Evolutionary conservation across 2,797 vertebrate genomes (phyloP), one percentile per base, ranked within the genome.

Genomic region (Alosa sapidissima): DNA sequence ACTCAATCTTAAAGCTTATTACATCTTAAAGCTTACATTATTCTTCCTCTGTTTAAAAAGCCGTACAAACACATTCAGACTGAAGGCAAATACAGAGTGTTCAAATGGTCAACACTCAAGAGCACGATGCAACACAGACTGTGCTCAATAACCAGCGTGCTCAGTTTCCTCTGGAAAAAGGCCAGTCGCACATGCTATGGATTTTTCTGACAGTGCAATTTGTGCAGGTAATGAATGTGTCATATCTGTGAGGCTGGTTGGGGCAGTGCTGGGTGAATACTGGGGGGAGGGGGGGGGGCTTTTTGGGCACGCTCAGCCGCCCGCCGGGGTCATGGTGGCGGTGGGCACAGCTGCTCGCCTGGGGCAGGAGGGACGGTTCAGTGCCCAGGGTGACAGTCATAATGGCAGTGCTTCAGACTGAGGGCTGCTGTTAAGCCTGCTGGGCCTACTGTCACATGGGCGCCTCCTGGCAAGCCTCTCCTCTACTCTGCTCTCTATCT

Each of bases 301-400:
- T 75, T 75, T 78, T 45, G 72, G 72, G 72, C 47, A 41, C 8
- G 72, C 19, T 14, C 11, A 1, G 85, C 58, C 55, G 86, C 58
- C 60, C 87, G 85, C 65, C 72, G 60, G 85, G 84, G 82, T 81
- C 87, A 82, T 62, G 28, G 81, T 81, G 84, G 81, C 78, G 41
- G 86, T 81, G 84, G 83, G 84, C 81, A 78, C 86, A 84, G 89
- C 87, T 88, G 88, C 89, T 83, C 81, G 88, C 87, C 89, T 88
- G 84, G 85, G 88, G 91, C 81, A 82, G 82, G 84, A 82, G 87
- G 87, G 85, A 86, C 86, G 89, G 89, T 91, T 89, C 33, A 87
- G 82, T 83, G 81, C 84, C 85, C 87, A 85, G 81, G 36, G 81
- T 91, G 83, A 89, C 90, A 88, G 88, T 83, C 5, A 13, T 81